Evolutionary conservation across 2,888 invertebrate genomes (phyloP).

Genomic region (Caenorhabditis macrosperma): DNA sequence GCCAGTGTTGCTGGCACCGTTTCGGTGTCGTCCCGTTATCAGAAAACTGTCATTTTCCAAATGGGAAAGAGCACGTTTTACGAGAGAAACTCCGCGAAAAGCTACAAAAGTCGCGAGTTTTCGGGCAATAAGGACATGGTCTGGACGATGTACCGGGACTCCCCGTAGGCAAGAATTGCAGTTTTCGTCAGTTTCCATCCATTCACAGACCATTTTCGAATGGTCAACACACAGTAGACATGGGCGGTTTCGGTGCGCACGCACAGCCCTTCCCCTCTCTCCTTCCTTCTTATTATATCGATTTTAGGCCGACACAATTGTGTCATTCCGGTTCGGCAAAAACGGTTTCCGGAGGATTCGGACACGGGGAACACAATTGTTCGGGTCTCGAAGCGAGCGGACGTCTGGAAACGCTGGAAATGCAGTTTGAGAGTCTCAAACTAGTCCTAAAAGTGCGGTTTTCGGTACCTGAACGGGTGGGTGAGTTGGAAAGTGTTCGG

Average conservation of each 20-base stretch:
- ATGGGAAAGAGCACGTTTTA: too few relatives aligned
- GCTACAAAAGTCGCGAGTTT: too few relatives aligned
- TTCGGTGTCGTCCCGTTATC: too few relatives aligned
- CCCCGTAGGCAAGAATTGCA: not conserved
- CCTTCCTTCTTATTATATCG: slow-evolving; percentile 41
- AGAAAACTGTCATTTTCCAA: too few relatives aligned
- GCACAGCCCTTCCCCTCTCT: slow-evolving; percentile 4
- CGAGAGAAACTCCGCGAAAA: too few relatives aligned
- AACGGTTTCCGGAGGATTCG: slow-evolving; percentile 13
- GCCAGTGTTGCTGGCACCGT: too few relatives aligned
- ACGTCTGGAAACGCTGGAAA: not conserved
- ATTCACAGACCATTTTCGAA: slow-evolving; percentile 16
- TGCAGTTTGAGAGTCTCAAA: not conserved
- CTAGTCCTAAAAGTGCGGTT: slow-evolving; percentile 11
- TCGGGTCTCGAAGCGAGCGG: not conserved
- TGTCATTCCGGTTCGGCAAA: not conserved
- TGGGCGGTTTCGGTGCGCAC: slow-evolving; percentile 30
- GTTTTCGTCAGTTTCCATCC: not conserved
- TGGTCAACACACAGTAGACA: slow-evolving; percentile 38
- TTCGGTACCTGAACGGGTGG: slow-evolving; percentile 14
- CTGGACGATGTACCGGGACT: too few relatives aligned
- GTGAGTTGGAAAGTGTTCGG: not conserved
- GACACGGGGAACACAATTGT: slow-evolving; percentile 25
- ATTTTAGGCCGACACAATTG: slow-evolving; percentile 16
- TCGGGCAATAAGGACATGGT: too few relatives aligned